Evolutionary conservation across 2,113 vertebrate species (phyloP).

Genomic region (Calidris pugnax): DNA sequence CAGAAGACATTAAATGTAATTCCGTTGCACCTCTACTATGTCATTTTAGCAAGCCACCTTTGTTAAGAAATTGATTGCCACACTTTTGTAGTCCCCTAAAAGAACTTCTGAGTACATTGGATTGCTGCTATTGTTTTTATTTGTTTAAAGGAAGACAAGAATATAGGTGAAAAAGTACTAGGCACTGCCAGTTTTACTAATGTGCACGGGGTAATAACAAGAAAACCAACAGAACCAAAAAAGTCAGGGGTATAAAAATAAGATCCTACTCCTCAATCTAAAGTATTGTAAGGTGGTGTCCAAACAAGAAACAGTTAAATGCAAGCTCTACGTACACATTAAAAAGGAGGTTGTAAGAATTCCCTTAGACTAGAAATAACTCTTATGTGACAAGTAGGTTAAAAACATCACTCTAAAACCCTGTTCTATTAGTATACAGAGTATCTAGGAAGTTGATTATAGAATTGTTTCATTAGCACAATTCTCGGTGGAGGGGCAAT

Average conservation of each 20-base stretch:
- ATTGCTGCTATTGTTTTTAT: not conserved
- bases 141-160: conserved; percentile 37
- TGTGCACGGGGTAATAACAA: not conserved
- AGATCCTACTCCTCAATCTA: not conserved
- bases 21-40: not conserved
- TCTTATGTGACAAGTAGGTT: not conserved
- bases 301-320: conserved; percentile 34
- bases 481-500: not conserved
- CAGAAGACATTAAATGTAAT: not conserved
- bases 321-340: not conserved
- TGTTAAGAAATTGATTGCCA: conserved; percentile 15
- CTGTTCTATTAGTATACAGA: conserved; percentile 1
- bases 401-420: conserved; percentile 7
- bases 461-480: conserved; percentile 35
- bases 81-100: not conserved
- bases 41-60: conserved; percentile 36
- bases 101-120: conserved; percentile 6
- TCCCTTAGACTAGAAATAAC: conserved; percentile 2
- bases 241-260: conserved; percentile 8
- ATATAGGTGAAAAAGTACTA: conserved; percentile 24
- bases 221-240: conserved; percentile 43
- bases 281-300: not conserved
- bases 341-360: conserved; percentile 23
- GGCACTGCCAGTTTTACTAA: conserved; percentile 24
- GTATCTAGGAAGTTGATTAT: not conserved